phyloP scores from a whole-genome alignment of 2,888 invertebrate genomes.

The Anagyrus pseudococci region DNA sequence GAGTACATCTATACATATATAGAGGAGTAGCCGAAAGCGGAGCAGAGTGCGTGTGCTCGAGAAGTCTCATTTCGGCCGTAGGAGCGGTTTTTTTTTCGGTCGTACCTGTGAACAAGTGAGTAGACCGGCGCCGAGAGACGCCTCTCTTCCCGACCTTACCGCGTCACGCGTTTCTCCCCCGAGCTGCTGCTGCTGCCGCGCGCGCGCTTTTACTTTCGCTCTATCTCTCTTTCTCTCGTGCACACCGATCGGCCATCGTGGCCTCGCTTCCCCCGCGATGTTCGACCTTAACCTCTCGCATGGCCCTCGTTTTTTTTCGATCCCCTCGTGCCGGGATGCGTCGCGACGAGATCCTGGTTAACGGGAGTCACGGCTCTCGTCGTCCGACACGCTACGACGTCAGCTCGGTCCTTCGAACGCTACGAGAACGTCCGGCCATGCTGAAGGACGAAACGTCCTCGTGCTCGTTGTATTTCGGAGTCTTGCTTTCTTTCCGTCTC shows the following conservation, averaged over 20 bases:
- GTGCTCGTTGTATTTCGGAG: slow-evolving; percentile 27
- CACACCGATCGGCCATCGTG: background rate
- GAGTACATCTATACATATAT: too few species aligned
- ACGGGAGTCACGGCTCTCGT: too few species aligned
- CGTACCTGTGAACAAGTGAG: slow-evolving; percentile 34
- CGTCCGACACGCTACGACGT: too few species aligned
- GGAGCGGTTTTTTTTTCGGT: slow-evolving; percentile 23
- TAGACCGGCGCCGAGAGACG: too few species aligned
- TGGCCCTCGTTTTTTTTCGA: background rate
- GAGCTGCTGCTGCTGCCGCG: background rate
- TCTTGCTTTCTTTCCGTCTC: background rate
- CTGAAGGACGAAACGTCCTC: slow-evolving; percentile 37
- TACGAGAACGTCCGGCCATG: too few species aligned
- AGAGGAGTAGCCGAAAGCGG: too few species aligned
- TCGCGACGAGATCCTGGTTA: too few species aligned
- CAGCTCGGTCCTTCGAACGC: too few species aligned
- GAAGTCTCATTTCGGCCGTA: too few species aligned
- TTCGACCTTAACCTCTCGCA: slow-evolving; percentile 25
- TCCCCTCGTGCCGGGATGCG: too few species aligned
- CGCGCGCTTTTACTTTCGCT: background rate
- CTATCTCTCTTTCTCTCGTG: background rate
- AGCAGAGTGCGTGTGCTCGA: too few species aligned
- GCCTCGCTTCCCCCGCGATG: background rate
- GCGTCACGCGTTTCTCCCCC: background rate
- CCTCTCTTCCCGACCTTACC: background rate